Base-by-base conservation (phyloP, 2,888 invertebrate species). In the Agonopterix heracliana region DNA sequence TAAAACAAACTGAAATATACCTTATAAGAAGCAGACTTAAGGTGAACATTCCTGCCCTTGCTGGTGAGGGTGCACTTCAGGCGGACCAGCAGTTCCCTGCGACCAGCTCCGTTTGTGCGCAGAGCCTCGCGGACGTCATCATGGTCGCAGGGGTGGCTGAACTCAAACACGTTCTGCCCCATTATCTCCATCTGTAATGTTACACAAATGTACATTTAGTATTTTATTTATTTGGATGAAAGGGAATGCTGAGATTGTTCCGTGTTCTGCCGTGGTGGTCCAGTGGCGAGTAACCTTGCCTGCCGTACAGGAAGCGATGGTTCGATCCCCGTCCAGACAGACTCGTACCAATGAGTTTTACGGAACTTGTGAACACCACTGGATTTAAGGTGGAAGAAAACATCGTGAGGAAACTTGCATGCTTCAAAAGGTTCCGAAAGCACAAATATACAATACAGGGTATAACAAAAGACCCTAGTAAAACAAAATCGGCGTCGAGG, bases 1-100 rank as follows among this genome's bases (percentile, higher is more conserved):
- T 17, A 4, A 2, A 3, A 17, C 26, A 26, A 26, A 26, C 26
- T 7, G 1, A 26, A 26, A 26, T 26, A 7, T 81, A 97, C 98
- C 94, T 98, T 98, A 78, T 97, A 98, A 1, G 96, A 92, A 51
- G 98, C 98, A 52, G 98, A 97, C 84, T 98, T 98, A 48, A 98
- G 90, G 81, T 98, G 98, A 59, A 98, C 96, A 76, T 94, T 97
- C 63, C 96, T 91, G n/a, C 98, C 98, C 74, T 98, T 97, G 73
- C 93, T 96, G 12, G 97, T 97, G 47, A 98, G 90, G 0, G 98
- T 98, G 74, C 98, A 98, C 79, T 98, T 99, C 69, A 99, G 91
- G 10, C 98, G 91, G 7, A 97, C 84, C 56, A 96, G 94, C 66
- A 95, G 90, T 13, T 93, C 92, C 2, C 91, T 86, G 0, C 85